Evolutionary conservation across 1,140 invertebrate genomes (phyloP), one percentile per base, ranked within the genome.

Genomic region (Chrysoperla carnea): DNA sequence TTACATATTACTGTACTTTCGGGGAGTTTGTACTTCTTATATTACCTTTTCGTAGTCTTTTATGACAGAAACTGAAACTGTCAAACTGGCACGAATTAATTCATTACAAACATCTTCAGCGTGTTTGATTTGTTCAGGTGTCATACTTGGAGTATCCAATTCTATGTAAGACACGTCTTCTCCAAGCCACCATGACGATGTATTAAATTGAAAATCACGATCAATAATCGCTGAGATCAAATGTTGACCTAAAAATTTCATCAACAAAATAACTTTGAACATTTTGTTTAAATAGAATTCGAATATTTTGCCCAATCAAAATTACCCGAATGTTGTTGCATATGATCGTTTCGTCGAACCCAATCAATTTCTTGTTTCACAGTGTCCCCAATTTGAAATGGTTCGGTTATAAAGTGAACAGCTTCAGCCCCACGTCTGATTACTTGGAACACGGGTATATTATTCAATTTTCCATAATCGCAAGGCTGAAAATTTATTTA

Each of bases 251-350:
- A 56, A 50, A 61, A 58, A 47, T 40, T n/a, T 28, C 36, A 17
- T 41, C n/a, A 36, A 23, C 17, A 23, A 23, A 23, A 23, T 23
- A 23, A 3, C 17, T 23, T 23, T n/a, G n/a, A n/a, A n/a, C n/a
- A n/a, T n/a, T n/a, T n/a, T n/a, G n/a, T n/a, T n/a, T n/a, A n/a
- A n/a, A n/a, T n/a, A n/a, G n/a, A n/a, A n/a, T n/a, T n/a, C n/a
- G n/a, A n/a, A n/a, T n/a, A n/a, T n/a, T n/a, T n/a, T n/a, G n/a
- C n/a, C n/a, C n/a, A n/a, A n/a, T n/a, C 2, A 23, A 5, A 23
- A 23, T 47, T 58, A 78, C 77, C 80, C 44, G 83, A 83, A 67
- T 88, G 85, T 58, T 90, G 85, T 53, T 91, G 86, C 85, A 90
- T 91, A 57, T 89, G 81, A 55, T 91, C 85, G 58, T 86, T 78